A percentile compares a stretch with the other conserved stretches of the same genome.
Evolutionary conservation across 2,113 vertebrate species (phyloP).

Genomic region (Sphyrna mokarran): DNA sequence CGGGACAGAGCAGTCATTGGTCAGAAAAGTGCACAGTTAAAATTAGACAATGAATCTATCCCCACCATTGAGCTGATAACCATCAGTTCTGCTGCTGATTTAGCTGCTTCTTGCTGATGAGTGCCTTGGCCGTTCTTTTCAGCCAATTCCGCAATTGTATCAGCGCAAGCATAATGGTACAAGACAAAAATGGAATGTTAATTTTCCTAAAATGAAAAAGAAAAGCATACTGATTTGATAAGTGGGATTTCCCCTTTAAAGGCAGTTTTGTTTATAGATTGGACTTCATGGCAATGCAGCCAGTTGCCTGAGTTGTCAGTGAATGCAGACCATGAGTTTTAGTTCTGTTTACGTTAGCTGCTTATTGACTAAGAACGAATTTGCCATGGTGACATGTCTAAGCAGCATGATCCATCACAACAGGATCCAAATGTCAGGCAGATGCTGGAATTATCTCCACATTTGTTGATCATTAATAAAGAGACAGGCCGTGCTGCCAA

Average conservation of each 20-base stretch:
- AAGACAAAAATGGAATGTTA: neutral
- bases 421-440: conserved; percentile 14
- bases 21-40: conserved; percentile 2
- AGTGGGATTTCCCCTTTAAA: neutral
- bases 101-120: neutral
- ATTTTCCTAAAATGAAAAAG: neutral
- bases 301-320: neutral
- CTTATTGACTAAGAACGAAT: neutral
- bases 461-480: conserved; percentile 13
- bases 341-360: neutral
- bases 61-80: neutral
- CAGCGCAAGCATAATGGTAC: neutral
- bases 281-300: neutral
- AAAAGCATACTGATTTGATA: neutral
- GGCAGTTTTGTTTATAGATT: neutral
- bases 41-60: conserved; percentile 28
- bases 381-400: neutral
- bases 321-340: neutral
- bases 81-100: conserved; percentile 1
- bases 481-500: neutral
- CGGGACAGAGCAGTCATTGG: neutral
- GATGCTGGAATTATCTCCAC: neutral
- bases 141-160: neutral
- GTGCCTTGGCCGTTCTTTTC: neutral
- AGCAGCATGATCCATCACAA: conserved; percentile 9